These are phyloP conservation scores for Delichon dasypus DNA, from an alignment of 2,797 vertebrate species.

Conservation along the genomic window DNA sequence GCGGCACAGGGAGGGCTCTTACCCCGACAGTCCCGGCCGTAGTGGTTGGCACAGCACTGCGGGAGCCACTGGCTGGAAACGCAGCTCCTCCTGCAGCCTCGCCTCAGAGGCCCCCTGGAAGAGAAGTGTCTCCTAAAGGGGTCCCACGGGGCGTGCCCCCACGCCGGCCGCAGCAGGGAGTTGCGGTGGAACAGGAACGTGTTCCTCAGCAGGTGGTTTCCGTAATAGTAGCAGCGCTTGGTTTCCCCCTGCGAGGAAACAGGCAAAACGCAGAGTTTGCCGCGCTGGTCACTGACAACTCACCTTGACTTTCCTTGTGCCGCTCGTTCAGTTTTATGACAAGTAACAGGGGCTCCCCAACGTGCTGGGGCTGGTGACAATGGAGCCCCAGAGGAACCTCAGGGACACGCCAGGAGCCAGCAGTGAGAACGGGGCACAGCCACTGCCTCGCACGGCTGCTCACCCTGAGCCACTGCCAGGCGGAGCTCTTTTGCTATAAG, in stretches of 20 bases:
- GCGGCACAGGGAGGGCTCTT: accelerated
- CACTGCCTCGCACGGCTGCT: not conserved
- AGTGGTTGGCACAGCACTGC: slow-evolving; percentile 91
- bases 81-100: slow-evolving; percentile 82
- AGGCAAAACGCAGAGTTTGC: not conserved
- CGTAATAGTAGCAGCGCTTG: slow-evolving; percentile 7
- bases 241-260: slow-evolving; percentile 48
- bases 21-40: slow-evolving; percentile 88
- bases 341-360: not conserved
- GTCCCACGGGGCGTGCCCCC: not conserved
- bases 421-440: not conserved
- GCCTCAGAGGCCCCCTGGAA: slow-evolving; percentile 30
- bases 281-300: not conserved
- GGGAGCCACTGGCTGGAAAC: slow-evolving; percentile 74
- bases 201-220: not conserved
- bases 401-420: not conserved
- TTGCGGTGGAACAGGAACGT: not conserved
- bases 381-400: not conserved
- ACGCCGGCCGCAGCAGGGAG: not conserved
- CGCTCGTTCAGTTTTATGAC: not conserved
- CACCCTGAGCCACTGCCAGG: not conserved
- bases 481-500: not conserved
- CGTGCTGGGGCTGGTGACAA: not conserved
- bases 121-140: slow-evolving; percentile 44
- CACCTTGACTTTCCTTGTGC: not conserved